Base-by-base conservation (phyloP, 2,797 vertebrate genomes). In the Paedocypris micromegethes region DNA sequence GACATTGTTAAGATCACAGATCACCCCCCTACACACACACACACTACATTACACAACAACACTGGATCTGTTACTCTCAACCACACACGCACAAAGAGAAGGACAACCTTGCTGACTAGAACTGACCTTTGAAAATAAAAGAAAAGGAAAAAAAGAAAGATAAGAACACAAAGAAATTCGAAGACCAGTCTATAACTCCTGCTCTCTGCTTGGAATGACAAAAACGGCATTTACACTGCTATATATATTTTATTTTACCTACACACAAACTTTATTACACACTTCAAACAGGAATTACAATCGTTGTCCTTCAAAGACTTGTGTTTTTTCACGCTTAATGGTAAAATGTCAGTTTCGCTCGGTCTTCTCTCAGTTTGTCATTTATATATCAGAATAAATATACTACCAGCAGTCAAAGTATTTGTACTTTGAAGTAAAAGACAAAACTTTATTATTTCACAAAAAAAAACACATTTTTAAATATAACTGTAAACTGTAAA, bases 1-100 rank as follows among this genome's bases (percentile, higher is more conserved):
- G 41, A 55, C 37, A 47, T 72, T 53, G 62, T 67, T 70, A 51
- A 63, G 52, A 70, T 44, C 52, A 64, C 40, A 70, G 59, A 23
- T 38, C 41, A 44, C 67, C 59, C 64, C 3, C 54, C 58, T 54
- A 48, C 56, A 44, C 51, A 67, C n/a, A 64, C 9, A 57, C 57
- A 49, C 53, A 70, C 52, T 40, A 37, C 40, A 56, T 50, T 50
- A 55, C 58, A 68, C 50, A 60, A 38, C 23, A 53, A n/a, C 50
- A 48, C 38, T 39, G 38, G 43, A 54, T 53, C n/a, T 56, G 41
- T 53, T 53, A 59, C 37, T 40, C 8, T 40, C 9, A 41, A 5
- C 46, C 3, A 48, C 8, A 65, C 37, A 57, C 4, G 41, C 43
- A 54, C 9, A 58, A 4, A 66, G 5, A 61, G 46, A 4, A 2